Evolutionary conservation across 1,140 invertebrate genomes (phyloP), one percentile per base, ranked within the genome.

Genomic region (Diabrotica undecimpunctata): DNA sequence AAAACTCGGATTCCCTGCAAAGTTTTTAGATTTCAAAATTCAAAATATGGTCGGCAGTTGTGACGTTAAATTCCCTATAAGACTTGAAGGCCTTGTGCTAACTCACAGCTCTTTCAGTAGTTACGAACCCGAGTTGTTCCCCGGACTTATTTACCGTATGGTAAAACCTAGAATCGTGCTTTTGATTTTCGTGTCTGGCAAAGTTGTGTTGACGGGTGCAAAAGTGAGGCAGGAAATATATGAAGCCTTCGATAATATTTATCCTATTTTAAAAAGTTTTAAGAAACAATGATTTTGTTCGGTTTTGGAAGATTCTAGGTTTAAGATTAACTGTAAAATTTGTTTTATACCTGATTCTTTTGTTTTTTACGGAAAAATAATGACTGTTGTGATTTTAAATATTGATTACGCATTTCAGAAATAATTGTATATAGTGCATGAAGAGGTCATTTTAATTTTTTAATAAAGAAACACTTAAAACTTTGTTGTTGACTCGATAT

Each of bases 21-120:
- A 99, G 81, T 99, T 99, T 81, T 85, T 97, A 57, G 96, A 99
- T 77, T 99, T 99, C 78, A 99, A 99, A 86, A 97, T 99, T 71
- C 97, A 99, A 83, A 99, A 99, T 79, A 99, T 99, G 96, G 98
- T 99, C 52, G 98, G 96, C 9, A 98, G 95, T 76, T 99, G 96
- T 83, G 97, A 99, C 83, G 96, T 99, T 0, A 98, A 97, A 79
- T 99, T 99, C 83, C 96, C 97, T 6, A 99, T 99, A 70, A 88
- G 96, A 75, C 82, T 99, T 54, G 98, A 99, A 85, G 96, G 96
- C 61, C 84, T 99, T 55, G 95, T 98, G 55, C 83, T 99, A 13
- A 97, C 94, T 10, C 98, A 99, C 81, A 91, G 92, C 74, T 96
- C 98, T 82, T 99, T 99, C 83, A 97, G 94, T 79, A 97, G 94